Conservation (phyloP, 1,140 invertebrate genomes). For the Holotrichia oblita region DNA sequence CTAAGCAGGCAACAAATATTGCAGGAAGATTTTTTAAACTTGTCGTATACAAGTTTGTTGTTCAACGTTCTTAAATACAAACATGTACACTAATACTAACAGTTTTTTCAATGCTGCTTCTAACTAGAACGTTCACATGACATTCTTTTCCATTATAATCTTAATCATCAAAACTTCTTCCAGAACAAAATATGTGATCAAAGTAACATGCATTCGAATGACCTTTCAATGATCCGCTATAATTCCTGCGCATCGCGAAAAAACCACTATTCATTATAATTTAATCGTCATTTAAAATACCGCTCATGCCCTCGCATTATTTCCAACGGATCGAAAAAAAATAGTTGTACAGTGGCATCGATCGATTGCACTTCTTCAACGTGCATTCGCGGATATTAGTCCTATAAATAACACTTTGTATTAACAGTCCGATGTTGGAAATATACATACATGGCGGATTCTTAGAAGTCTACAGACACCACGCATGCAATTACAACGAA, state of each 20-base stretch:
- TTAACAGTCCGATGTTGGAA: constrained; percentile 24
- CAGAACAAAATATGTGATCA: background rate
- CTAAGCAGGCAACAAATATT: too few relatives aligned
- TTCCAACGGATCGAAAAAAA: constrained; percentile 1
- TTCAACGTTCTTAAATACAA: too few relatives aligned
- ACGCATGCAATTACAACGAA: constrained; percentile 35
- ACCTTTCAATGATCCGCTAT: constrained; percentile 22
- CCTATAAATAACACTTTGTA: constrained; percentile 32
- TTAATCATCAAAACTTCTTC: too few relatives aligned
- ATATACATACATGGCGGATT: constrained; percentile 22
- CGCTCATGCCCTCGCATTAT: constrained; percentile 26
- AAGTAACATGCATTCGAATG: background rate
- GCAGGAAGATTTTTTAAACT: too few relatives aligned
- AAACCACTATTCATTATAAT: constrained; percentile 24
- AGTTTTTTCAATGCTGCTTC: too few relatives aligned
- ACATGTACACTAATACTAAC: too few relatives aligned
- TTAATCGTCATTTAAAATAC: constrained; percentile 36
- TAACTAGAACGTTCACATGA: too few relatives aligned
- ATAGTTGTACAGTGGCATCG: background rate
- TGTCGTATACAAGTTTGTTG: too few relatives aligned
- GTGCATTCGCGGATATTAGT: constrained; percentile 16
- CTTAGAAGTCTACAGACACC: constrained; percentile 36
- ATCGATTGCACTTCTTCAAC: constrained; percentile 31
- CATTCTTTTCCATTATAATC: too few relatives aligned
- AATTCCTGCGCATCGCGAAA: constrained; percentile 28